These are phyloP conservation scores for Pseudopleuronectes americanus DNA, from an alignment of 2,797 vertebrate genomes.

Conservation along the genomic window DNA sequence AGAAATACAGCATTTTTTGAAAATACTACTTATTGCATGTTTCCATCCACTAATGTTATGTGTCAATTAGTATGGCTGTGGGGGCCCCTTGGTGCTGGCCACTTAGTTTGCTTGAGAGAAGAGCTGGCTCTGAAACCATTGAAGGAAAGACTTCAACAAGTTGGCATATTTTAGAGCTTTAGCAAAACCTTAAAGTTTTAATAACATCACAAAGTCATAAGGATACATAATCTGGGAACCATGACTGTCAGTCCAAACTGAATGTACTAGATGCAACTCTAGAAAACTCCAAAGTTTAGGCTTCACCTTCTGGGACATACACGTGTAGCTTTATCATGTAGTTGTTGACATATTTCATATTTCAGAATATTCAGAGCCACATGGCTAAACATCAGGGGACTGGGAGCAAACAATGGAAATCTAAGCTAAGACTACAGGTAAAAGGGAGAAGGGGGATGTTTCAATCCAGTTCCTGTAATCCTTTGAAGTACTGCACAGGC, in stretches of 20 bases:
- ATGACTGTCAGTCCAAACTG: not conserved
- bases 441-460: conserved; percentile 15
- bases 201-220: not conserved
- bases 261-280: not conserved
- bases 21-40: not conserved
- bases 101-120: no score
- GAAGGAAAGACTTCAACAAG: not conserved
- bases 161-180: not conserved
- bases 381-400: conserved; percentile 2
- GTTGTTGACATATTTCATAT: conserved; percentile 9
- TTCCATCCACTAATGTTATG: not conserved
- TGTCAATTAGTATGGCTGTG: not conserved
- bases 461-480: conserved; percentile 46
- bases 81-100: no score
- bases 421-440: conserved; percentile 16
- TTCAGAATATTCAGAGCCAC: not conserved
- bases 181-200: not conserved
- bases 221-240: not conserved
- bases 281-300: not conserved
- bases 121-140: no score
- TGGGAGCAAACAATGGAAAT: conserved; percentile 39
- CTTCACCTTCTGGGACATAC: not conserved
- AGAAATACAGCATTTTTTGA: not conserved
- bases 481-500: conserved; percentile 60
- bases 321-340: not conserved